Evolutionary conservation across 2,888 invertebrate species (phyloP), one percentile per base, ranked within the genome.

Genomic region (Athripsodes cinereus): DNA sequence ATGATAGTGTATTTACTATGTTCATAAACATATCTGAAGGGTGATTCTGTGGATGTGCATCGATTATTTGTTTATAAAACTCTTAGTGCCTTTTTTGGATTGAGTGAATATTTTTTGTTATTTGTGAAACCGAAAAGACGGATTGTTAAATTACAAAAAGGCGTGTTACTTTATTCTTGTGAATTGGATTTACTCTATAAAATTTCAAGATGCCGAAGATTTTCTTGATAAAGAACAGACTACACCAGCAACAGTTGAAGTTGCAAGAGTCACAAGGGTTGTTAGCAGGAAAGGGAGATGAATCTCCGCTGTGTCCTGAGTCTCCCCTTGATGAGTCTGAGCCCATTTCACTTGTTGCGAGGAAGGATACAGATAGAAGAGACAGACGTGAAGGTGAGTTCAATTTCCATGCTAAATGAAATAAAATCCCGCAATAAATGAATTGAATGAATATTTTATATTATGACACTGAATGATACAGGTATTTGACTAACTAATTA

Each of bases 171-270:
- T 55, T 51, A 40, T 35, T 21, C 22, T 18, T 22, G 22, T 20
- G 53, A 26, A 40, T 31, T 51, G 44, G 34, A 22, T 53, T 40
- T 34, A 55, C 11, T 65, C 31, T 8, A 31, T 16, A 40, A 40
- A 13, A 3, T 13, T 40, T 40, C 68, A 78, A 78, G 70, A 93
- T 93, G 93, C 93, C 93, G 82, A 93, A 93, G 83, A 93, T 93
- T 76, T 93, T 92, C 78, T 78, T 92, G 69, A 91, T 93, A 69
- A 93, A 92, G 79, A 90, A 92, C 75, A 85, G 92, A 72, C 82
- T 93, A 81, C 90, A 90, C 68, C 90, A 92, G 85, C 92, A 93
- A 83, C 93, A 93, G 77, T 82, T 89, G 70, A 82, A 88, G 69
- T 77, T 93, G 72, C 79, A 88, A 74, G 92, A 92, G 74, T 85